Evolutionary conservation across 2,113 vertebrate species (phyloP), one percentile per base, ranked within the genome.

Genomic region (Hirundichthys speculiger): DNA sequence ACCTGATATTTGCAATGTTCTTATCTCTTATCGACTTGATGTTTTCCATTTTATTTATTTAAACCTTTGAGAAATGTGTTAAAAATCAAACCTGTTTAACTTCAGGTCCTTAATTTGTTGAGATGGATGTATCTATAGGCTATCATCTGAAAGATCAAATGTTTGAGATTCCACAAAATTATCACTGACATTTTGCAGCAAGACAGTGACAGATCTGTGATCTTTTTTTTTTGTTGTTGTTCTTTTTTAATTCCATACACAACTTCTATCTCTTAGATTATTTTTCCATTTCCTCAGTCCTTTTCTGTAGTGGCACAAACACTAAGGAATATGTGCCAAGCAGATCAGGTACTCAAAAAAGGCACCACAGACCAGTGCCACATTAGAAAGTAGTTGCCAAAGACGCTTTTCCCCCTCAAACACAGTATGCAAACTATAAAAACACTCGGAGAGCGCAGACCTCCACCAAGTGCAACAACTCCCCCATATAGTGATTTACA

Each of bases 101-200:
- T 47, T 39, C 54, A 63, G 80, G 69, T 83, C 52, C 55, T 39
- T 92, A 92, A 94, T 93, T 90, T 86, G 83, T 69, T 75, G 74
- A 85, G 90, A 89, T 89, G 94, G 86, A 89, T 75, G 69, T 86
- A 75, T 89, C 77, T 57, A 88, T 77, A 86, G 87, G 83, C 81
- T 78, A 77, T 90, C 27, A 87, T 93, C 91, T 90, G 70, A 87
- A 86, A 84, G 88, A 80, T 79, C 79, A 86, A 75, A 86, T 85
- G 85, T 92, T 87, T 89, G 91, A 92, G 88, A 73, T 88, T 86
- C 86, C 89, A 90, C 93, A 90, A 94, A 93, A 94, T 92, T 86
- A 91, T 92, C 91, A 88, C 80, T 90, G 88, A 88, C 84, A 89
- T 91, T 89, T 92, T 82, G 86, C 85, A 92, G 89, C 84, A 86